Evolutionary conservation across 2,113 vertebrate genomes (phyloP), one percentile per base, ranked within the genome.

Genomic region (Cyprinodon tularosa): DNA sequence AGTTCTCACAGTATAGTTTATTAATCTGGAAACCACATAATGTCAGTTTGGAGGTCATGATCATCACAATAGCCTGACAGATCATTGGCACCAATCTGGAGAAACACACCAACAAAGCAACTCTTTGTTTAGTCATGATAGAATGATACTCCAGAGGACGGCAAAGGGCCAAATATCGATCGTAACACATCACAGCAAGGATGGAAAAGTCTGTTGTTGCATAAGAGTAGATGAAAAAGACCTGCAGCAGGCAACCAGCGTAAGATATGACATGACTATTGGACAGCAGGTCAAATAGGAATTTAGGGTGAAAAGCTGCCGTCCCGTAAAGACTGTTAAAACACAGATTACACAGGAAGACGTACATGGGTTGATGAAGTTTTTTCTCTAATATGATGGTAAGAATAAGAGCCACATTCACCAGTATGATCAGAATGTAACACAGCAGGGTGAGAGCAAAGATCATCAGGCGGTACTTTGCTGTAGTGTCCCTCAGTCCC

Each of bases 81-180:
- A 1, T 42, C 40, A 72, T 0, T 2, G 79, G 68, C 17, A 68
- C 2, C 1, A 76, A 2, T 36, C 73, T 68, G 64, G 83, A 82
- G 15, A 57, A 71, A 38, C 39, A 80, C 1, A 37, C 81, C 50
- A 1, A 78, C 3, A 10, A 12, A 11, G 36, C 44, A 20, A 80
- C 1, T n/a, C 48, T 86, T 40, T 76, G 53, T 47, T 22, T 82
- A 1, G 76, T 84, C 86, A 90, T 90, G 37, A 87, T 69, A 64
- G 78, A 66, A 47, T 87, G 74, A 60, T 90, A 90, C 0, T 38
- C 14, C 59, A 90, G 73, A 57, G 86, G 89, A 8, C 59, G 73
- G 76, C 89, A 88, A 37, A 90, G 80, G 4, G 89, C 84, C 47
- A 86, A 66, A 14, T 90, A 90, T 77, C 88, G 60, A 73, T 90